phyloP scores from a whole-genome alignment of 2,888 invertebrate species.

The Abrostola triplasia region DNA sequence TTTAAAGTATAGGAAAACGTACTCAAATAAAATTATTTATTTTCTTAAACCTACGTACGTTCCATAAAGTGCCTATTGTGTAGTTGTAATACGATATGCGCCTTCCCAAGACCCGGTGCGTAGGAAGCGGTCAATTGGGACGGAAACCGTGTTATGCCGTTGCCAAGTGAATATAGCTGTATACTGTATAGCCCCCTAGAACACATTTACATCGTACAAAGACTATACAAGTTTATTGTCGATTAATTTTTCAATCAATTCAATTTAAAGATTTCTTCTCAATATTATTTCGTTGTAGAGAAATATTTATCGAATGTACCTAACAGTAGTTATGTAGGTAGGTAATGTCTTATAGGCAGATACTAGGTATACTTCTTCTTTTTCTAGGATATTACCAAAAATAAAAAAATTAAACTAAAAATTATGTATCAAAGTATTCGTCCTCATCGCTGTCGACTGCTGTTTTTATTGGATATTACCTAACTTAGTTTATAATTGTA shows the following conservation, averaged over 20 bases:
- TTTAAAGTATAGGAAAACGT: not conserved
- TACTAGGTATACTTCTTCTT: too few relatives aligned
- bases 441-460: too few relatives aligned
- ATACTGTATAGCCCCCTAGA: constrained; percentile 36
- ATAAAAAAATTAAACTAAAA: too few relatives aligned
- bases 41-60: constrained; percentile 24
- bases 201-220: constrained; percentile 56
- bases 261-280: too few relatives aligned
- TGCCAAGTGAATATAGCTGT: constrained; percentile 39
- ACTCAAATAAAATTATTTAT: constrained; percentile 38
- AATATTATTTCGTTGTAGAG: too few relatives aligned
- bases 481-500: constrained; percentile 29
- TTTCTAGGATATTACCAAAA: too few relatives aligned
- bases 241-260: too few relatives aligned
- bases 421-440: too few relatives aligned
- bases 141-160: constrained; percentile 65
- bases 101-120: constrained; percentile 67
- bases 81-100: constrained; percentile 69
- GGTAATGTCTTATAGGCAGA: too few relatives aligned
- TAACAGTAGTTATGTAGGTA: too few relatives aligned
- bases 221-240: constrained; percentile 50
- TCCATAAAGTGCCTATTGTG: constrained; percentile 65
- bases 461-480: too few relatives aligned
- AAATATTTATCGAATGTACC: too few relatives aligned
- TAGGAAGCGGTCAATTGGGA: constrained; percentile 80